These are phyloP conservation scores for Sterna hirundo DNA, from an alignment of 2,113 vertebrate species.

Conservation along the genomic window DNA sequence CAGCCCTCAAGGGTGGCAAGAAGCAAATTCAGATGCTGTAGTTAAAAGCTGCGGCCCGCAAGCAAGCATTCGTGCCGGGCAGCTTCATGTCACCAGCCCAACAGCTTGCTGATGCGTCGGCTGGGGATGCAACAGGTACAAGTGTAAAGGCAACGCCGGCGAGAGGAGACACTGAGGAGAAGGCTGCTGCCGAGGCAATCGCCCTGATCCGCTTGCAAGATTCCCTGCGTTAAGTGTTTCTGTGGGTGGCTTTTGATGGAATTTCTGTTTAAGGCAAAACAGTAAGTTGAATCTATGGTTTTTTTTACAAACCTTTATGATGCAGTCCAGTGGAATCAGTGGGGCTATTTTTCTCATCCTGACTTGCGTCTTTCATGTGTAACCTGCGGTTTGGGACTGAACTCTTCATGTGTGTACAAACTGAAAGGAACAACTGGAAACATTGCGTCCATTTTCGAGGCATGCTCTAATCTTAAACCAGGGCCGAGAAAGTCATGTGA, in stretches of 20 bases:
- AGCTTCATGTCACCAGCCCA: background rate
- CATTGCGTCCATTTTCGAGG: background rate
- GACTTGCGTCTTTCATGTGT: background rate
- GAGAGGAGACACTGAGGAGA: background rate
- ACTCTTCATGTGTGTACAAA: background rate
- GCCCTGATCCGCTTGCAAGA: background rate
- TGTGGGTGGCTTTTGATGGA: background rate
- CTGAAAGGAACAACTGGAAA: background rate
- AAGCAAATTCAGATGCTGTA: background rate
- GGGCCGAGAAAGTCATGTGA: background rate
- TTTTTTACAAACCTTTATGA: background rate
- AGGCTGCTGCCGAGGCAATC: background rate
- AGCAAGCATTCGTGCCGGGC: background rate
- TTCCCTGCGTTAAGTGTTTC: background rate
- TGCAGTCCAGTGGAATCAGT: background rate
- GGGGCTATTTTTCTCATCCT: background rate
- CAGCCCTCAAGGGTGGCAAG: background rate
- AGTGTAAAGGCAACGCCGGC: background rate
- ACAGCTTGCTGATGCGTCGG: background rate
- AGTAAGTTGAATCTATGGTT: background rate
- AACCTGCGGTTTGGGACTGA: background rate
- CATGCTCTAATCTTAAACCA: background rate
- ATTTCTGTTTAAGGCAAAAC: background rate
- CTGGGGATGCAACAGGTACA: background rate
- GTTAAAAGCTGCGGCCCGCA: background rate